A percentile compares a stretch with the other conserved stretches of the same genome.
Conservation (phyloP, 2,797 vertebrate genomes). For the Acomys russatus region DNA sequence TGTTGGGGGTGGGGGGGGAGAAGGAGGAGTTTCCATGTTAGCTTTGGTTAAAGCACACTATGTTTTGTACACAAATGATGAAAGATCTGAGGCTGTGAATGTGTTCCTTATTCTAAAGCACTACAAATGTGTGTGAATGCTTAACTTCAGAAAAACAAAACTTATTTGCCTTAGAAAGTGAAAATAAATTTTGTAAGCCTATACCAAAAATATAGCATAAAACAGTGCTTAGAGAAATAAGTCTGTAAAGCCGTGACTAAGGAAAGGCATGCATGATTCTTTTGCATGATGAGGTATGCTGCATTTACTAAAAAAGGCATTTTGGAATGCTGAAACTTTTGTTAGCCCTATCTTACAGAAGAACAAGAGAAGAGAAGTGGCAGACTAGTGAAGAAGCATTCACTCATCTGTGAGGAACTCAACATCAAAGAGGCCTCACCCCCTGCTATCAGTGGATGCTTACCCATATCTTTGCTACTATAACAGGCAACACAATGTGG, state of each 20-base stretch:
- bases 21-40: not conserved
- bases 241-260: not conserved
- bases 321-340: not conserved
- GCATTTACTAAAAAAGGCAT: not conserved
- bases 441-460: not conserved
- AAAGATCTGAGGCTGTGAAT: not conserved
- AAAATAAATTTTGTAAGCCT: constrained; percentile 47
- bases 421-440: not conserved
- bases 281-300: not conserved
- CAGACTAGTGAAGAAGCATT: not conserved
- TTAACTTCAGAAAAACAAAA: not conserved
- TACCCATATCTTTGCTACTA: too few relatives aligned
- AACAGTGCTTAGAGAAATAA: constrained; percentile 33
- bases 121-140: not conserved
- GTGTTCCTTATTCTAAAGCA: constrained; percentile 29
- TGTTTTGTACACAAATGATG: not conserved
- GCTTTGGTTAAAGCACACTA: not conserved
- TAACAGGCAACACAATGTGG: too few relatives aligned
- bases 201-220: constrained; percentile 42
- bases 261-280: not conserved
- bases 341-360: constrained; percentile 3
- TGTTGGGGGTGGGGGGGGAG: not conserved
- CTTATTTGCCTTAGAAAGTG: not conserved
- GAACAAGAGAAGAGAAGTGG: not conserved
- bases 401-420: not conserved